These are phyloP conservation scores for Eupithecia centaureata DNA, from an alignment of 2,888 invertebrate genomes.

Conservation along the genomic window DNA sequence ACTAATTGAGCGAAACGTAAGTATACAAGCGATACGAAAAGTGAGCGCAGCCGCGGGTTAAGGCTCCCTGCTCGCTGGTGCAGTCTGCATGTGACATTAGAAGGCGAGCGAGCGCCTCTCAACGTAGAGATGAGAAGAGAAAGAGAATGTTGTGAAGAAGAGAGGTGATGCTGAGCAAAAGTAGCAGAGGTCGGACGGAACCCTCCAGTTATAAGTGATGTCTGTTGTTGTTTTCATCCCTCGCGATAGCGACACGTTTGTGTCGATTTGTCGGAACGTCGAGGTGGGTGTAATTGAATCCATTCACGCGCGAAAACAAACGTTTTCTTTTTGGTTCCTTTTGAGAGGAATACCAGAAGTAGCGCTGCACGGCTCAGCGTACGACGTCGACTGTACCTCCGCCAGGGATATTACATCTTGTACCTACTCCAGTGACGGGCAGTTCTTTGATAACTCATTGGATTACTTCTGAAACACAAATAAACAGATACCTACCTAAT, in stretches of 20 bases:
- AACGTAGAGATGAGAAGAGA: no score
- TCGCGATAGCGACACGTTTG: constrained; percentile 50
- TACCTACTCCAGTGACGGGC: not conserved
- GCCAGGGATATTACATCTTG: not conserved
- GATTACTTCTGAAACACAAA: not conserved
- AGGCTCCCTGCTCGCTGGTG: no score
- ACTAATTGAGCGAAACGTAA: constrained; percentile 19
- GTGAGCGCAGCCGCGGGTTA: constrained; percentile 4
- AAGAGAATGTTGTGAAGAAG: no score
- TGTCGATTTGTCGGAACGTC: constrained; percentile 44
- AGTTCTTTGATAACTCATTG: not conserved
- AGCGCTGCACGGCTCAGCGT: not conserved
- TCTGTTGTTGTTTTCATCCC: constrained; percentile 39
- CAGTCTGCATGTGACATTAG: no score
- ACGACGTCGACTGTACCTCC: no score
- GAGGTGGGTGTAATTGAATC: constrained; percentile 46
- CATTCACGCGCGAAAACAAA: constrained; percentile 38
- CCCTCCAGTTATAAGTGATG: constrained; percentile 4
- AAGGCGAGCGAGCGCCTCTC: no score
- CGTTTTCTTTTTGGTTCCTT: constrained; percentile 33
- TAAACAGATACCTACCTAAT: not conserved
- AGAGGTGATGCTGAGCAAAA: no score
- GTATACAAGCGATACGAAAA: constrained; percentile 30
- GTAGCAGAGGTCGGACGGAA: constrained; percentile 9
- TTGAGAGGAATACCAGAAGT: constrained; percentile 10